Evolutionary conservation across 2,113 vertebrate species (phyloP).

Genomic region (Xenus cinereus): DNA sequence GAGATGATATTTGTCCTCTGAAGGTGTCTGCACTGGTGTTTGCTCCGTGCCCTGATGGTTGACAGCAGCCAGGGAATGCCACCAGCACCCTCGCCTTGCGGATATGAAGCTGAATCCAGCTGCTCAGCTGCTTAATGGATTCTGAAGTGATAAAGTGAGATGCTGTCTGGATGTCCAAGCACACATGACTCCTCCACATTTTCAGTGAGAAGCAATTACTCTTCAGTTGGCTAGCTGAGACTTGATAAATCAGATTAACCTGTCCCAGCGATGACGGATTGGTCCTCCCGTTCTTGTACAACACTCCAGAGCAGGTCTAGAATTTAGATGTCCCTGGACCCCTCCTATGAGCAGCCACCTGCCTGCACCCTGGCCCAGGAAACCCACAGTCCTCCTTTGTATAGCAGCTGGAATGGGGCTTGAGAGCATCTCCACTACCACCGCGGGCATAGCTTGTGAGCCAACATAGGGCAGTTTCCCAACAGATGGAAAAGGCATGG

Average conservation of each 20-base stretch:
- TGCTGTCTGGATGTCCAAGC: background rate
- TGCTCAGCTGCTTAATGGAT: background rate
- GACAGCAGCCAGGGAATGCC: background rate
- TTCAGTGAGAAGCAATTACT: background rate
- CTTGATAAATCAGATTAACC: conserved; percentile 15
- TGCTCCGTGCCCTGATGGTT: fast-evolving
- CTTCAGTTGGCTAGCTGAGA: background rate
- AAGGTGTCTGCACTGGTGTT: fast-evolving
- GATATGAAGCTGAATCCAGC: background rate
- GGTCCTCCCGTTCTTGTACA: background rate
- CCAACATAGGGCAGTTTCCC: background rate
- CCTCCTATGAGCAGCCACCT: background rate
- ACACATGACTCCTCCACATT: background rate
- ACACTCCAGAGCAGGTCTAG: background rate
- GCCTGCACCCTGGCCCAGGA: background rate
- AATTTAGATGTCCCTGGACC: background rate
- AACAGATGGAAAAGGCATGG: background rate
- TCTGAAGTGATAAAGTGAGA: background rate
- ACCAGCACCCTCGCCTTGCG: fast-evolving
- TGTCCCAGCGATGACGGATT: background rate
- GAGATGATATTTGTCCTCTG: background rate
- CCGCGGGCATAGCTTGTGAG: fast-evolving
- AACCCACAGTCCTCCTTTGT: background rate
- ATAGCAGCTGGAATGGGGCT: background rate
- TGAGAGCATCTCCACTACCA: background rate